Base-by-base conservation (phyloP, 1,140 invertebrate species). In the Alviniconcha marisindica region DNA sequence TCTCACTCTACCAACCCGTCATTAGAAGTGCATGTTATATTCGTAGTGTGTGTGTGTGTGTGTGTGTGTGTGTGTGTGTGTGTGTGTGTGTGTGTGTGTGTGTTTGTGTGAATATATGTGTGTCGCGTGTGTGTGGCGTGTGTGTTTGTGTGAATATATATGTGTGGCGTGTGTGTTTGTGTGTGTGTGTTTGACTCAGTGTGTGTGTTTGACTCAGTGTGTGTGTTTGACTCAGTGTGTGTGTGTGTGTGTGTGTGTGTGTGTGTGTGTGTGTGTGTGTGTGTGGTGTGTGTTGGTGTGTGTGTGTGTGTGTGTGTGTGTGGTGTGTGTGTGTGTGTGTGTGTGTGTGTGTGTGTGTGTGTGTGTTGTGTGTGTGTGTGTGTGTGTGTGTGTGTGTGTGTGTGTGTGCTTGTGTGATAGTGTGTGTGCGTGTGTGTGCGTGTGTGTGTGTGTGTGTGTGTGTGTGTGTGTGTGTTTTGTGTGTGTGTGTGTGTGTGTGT, bases 141-240 rank as follows among this genome's bases (percentile, higher is more conserved):
- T 74, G 14, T 21, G 36, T 42, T 3, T 21, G 33, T 74, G 10
- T 36, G 38, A 10, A 38, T 24, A 2, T 24, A 21, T 28, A 38
- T 24, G 21, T 0, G 18, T 69, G 66, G 21, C 42, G 71, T 73
- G 38, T 73, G 71, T 73, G 38, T 73, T 36, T 73, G 21, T 73
- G 71, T 73, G 38, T 73, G 71, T 73, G 38, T 73, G 71, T 74
- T n/a, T n/a, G n/a, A n/a, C n/a, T n/a, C n/a, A n/a, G 38, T 74
- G 71, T 74, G 38, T 74, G 71, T 74, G 38, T 74, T 36, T 74
- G 38, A 42, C 36, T 42, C 0, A 42, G 71, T 74, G 38, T 74
- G 38, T 74, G 38, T 42, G 71, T 42, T 18, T 42, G 71, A 5
- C 7, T 24, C 36, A 5, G 21, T 44, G 71, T 44, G 21, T 73